phyloP scores from a whole-genome alignment of 2,888 invertebrate genomes.

The Galeopsomyia nigrocyanea region DNA sequence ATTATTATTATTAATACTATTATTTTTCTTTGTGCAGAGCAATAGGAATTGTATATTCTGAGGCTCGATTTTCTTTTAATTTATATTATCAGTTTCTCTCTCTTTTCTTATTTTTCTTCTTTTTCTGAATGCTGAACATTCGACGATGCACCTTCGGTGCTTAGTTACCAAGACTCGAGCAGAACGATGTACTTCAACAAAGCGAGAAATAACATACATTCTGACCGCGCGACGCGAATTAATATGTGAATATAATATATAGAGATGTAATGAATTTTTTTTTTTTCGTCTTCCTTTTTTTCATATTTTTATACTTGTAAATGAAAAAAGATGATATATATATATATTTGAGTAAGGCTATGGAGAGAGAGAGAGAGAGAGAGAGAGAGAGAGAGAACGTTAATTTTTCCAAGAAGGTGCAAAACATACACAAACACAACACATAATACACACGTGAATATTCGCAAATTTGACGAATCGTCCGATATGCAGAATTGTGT shows the following conservation, averaged over 20 bases:
- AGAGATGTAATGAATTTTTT: slow-evolving; percentile 30
- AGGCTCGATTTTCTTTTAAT: neutral
- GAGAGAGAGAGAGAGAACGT: slow-evolving; percentile 23
- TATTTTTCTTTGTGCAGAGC: too few relatives aligned
- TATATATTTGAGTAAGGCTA: slow-evolving; percentile 20
- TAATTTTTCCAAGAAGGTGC: slow-evolving; percentile 10
- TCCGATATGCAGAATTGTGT: slow-evolving; percentile 13
- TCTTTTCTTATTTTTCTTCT: neutral
- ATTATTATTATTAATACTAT: too few relatives aligned
- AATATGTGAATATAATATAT: slow-evolving; percentile 34
- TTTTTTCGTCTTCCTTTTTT: slow-evolving; percentile 17
- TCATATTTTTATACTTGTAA: slow-evolving; percentile 47
- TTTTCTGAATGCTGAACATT: too few relatives aligned
- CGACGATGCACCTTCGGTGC: slow-evolving; percentile 44
- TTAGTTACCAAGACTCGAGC: slow-evolving; percentile 48
- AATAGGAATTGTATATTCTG: too few relatives aligned
- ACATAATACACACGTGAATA: neutral
- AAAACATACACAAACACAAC: slow-evolving; percentile 25
- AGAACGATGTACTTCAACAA: slow-evolving; percentile 45
- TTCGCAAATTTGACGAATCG: too few relatives aligned
- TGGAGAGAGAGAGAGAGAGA: slow-evolving; percentile 21
- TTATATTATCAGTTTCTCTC: neutral
- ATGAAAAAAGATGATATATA: slow-evolving; percentile 31
- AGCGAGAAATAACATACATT: slow-evolving; percentile 34
- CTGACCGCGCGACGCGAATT: slow-evolving; percentile 41